A percentile compares a stretch with the other conserved stretches of the same genome.
These are phyloP conservation scores for Chanos chanos DNA, from an alignment of 2,797 vertebrate species.

Conservation along the genomic window DNA sequence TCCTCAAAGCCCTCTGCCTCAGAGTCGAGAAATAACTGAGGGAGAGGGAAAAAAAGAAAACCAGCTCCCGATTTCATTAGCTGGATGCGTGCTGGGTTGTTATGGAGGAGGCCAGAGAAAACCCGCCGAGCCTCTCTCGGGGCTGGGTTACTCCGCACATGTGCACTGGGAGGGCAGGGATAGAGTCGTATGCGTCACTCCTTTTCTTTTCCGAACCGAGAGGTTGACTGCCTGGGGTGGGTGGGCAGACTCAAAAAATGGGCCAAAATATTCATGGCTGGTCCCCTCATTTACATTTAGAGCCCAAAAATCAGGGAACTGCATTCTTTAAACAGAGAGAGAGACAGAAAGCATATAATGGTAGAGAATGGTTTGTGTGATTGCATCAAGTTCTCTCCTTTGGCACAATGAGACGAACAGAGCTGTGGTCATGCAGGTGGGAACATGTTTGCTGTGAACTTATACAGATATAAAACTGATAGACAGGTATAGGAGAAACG, in stretches of 20 bases:
- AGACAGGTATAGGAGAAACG: too few relatives aligned
- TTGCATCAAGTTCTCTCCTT: conserved; percentile 47
- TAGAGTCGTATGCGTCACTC: too few relatives aligned
- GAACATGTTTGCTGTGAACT: too few relatives aligned
- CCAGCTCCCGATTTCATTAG: conserved; percentile 50
- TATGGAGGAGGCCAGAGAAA: conserved; percentile 37
- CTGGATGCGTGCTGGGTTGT: conserved; percentile 41
- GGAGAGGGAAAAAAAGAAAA: conserved; percentile 26
- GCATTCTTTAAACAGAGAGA: too few relatives aligned
- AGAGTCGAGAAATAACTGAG: conserved; percentile 45
- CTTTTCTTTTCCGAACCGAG: conserved; percentile 44
- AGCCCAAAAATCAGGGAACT: too few relatives aligned
- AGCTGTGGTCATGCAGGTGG: conserved; percentile 59
- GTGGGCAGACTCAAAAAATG: conserved; percentile 29
- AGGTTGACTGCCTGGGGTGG: conserved; percentile 34
- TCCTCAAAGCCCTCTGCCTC: conserved; percentile 47
- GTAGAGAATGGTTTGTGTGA: too few relatives aligned
- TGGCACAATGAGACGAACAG: conserved; percentile 60
- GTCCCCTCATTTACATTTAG: conserved; percentile 34
- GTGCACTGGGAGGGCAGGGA: conserved; percentile 23
- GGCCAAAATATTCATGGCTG: conserved; percentile 32
- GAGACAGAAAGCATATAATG: too few relatives aligned
- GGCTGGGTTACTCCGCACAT: conserved; percentile 35
- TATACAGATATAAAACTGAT: too few relatives aligned
- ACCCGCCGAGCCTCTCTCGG: conserved; percentile 44